Evolutionary conservation across 2,797 vertebrate species (phyloP), one percentile per base, ranked within the genome.

Genomic region (Poecilia velifera): DNA sequence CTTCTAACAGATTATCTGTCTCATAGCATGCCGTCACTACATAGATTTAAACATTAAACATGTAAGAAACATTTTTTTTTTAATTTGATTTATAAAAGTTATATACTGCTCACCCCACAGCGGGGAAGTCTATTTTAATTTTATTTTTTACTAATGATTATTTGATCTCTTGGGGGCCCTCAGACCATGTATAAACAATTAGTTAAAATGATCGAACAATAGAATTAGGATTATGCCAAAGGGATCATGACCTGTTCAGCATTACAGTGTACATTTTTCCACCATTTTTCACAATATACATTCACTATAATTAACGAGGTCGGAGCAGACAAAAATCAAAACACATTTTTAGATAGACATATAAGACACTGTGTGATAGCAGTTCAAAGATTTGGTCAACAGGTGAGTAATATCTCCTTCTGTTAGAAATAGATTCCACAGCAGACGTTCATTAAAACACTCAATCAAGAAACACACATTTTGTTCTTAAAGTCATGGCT

Each of bases 371-470:
- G 31, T 34, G 31, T 36, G 34, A 66, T 10, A 39, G 34, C 9
- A 39, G 18, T 3, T 66, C 16, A 49, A 34, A 87, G 74, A 86
- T 31, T 84, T 28, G 22, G 39, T 75, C 78, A 74, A 46, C 43
- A 2, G 4, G 68, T 82, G 28, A 75, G 43, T 76, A 86, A 49
- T 51, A 22, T 51, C 6, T 51, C 49, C 22, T 51, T 81, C 51
- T 25, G n/a, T 70, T 76, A 83, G 66, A 84, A 22, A 70, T 76
- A 47, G 73, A 68, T 68, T 78, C 55, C 36, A 82, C n/a, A 75
- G 7, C 41, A 81, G 74, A 75, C 12, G 0, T 73, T 57, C 59
- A 85, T 75, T 51, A 84, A 83, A 68, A n/a, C 12, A 3, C 6
- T 10, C 1, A 49, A 34, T 47, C 4, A 9, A 39, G 62, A 18